Evolutionary conservation across 2,113 vertebrate species (phyloP).

Genomic region (Falcunculus frontatus): DNA sequence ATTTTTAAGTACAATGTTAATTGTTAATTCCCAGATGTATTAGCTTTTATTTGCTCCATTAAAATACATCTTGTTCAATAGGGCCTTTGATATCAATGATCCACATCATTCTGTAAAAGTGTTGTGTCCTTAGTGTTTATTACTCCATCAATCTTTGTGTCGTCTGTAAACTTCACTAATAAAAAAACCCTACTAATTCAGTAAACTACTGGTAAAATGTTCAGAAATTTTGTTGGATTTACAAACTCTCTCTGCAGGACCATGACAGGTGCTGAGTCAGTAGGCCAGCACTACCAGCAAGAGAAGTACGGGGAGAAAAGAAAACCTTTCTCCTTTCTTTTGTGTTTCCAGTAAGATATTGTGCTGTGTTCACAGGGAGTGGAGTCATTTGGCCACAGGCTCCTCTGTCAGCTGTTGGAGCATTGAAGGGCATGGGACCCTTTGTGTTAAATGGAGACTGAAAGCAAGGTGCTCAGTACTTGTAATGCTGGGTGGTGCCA

Average conservation of each 20-base stretch:
- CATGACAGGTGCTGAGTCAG: background rate
- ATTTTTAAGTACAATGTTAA: background rate
- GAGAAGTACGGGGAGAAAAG: background rate
- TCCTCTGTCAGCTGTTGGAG: background rate
- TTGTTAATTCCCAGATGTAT: background rate
- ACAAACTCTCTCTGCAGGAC: background rate
- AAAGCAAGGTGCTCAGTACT: background rate
- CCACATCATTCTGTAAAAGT: background rate
- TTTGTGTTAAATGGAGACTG: background rate
- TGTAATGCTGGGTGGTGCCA: background rate
- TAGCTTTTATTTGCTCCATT: background rate
- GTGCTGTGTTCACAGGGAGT: background rate
- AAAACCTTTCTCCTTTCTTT: background rate
- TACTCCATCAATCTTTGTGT: background rate
- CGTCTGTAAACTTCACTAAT: background rate
- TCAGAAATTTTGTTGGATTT: background rate
- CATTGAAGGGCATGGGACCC: background rate
- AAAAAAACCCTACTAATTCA: background rate
- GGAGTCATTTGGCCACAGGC: background rate
- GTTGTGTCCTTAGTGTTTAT: background rate
- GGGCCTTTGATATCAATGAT: background rate
- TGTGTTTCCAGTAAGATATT: background rate
- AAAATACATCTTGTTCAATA: background rate
- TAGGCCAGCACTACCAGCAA: background rate
- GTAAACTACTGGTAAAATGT: background rate